phyloP scores from a whole-genome alignment of 1,140 invertebrate genomes.

The Scaptomyza montana region DNA sequence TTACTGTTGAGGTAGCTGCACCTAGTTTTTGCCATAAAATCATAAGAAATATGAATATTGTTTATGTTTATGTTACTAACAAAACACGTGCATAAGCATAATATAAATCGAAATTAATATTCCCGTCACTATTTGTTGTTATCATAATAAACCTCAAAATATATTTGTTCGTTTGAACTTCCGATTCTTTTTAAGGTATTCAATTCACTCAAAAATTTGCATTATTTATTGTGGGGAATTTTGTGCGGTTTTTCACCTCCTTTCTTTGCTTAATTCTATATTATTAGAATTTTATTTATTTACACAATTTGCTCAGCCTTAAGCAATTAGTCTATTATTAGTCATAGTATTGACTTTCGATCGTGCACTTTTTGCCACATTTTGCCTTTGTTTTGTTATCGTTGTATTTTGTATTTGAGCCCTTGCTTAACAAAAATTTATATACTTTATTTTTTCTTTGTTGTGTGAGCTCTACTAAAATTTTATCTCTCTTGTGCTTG shows the following conservation, averaged over 20 bases:
- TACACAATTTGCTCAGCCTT: slow-evolving; percentile 6
- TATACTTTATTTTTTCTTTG: slow-evolving; percentile 36
- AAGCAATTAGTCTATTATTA: slow-evolving; percentile 43
- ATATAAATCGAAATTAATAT: too few species aligned
- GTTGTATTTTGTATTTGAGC: slow-evolving; percentile 21
- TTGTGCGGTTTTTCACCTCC: background rate
- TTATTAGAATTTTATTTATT: slow-evolving; percentile 10
- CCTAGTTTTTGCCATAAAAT: slow-evolving; percentile 11
- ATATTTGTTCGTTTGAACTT: too few species aligned
- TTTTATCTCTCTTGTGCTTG: slow-evolving; percentile 41
- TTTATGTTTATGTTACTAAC: slow-evolving; percentile 2
- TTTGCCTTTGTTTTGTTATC: slow-evolving; percentile 35
- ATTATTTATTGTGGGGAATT: background rate
- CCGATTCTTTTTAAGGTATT: too few species aligned
- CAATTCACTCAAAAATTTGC: background rate
- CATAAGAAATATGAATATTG: background rate
- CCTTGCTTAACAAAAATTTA: slow-evolving; percentile 8
- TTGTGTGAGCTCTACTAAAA: slow-evolving; percentile 21
- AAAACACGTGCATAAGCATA: background rate
- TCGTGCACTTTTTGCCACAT: slow-evolving; percentile 13
- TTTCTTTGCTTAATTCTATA: background rate
- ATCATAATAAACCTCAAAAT: too few species aligned
- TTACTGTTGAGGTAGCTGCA: slow-evolving; percentile 26
- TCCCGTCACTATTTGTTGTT: too few species aligned
- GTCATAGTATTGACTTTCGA: slow-evolving; percentile 49